These are phyloP conservation scores for Antheraea yamamai DNA, from an alignment of 2,888 invertebrate genomes.

Conservation along the genomic window DNA sequence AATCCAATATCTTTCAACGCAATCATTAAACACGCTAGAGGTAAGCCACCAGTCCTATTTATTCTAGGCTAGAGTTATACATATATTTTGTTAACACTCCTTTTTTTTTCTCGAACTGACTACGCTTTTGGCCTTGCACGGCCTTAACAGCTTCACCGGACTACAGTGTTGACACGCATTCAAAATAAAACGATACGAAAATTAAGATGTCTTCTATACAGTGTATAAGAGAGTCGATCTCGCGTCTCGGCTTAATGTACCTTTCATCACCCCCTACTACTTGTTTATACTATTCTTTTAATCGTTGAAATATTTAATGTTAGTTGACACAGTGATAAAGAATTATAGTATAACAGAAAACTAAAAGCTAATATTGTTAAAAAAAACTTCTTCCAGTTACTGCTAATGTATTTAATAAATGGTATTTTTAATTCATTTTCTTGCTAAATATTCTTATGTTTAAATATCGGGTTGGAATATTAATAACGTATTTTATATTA, in stretches of 20 bases:
- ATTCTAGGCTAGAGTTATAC: background rate
- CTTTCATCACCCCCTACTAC: slow-evolving; percentile 27
- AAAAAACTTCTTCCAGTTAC: background rate
- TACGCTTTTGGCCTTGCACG: too few species aligned
- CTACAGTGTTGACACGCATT: background rate
- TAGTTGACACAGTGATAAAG: background rate
- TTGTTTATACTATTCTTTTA: slow-evolving; percentile 13
- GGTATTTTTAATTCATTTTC: too few species aligned
- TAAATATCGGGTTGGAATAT: too few species aligned
- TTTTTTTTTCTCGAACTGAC: too few species aligned
- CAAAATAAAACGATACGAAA: slow-evolving; percentile 28
- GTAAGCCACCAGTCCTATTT: background rate
- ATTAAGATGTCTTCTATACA: slow-evolving; percentile 44
- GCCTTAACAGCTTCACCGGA: too few species aligned
- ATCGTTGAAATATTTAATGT: background rate
- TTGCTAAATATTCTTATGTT: too few species aligned
- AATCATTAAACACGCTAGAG: background rate
- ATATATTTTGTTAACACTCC: background rate
- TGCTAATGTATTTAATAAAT: background rate
- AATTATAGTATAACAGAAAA: background rate
- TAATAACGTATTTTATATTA: too few species aligned
- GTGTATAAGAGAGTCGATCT: slow-evolving; percentile 33
- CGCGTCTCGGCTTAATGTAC: slow-evolving; percentile 29
- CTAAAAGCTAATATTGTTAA: background rate
- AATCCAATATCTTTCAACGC: background rate